A percentile compares a stretch with the other conserved stretches of the same genome.
Evolutionary conservation across 2,113 vertebrate genomes (phyloP).

Genomic region (Indicator indicator): DNA sequence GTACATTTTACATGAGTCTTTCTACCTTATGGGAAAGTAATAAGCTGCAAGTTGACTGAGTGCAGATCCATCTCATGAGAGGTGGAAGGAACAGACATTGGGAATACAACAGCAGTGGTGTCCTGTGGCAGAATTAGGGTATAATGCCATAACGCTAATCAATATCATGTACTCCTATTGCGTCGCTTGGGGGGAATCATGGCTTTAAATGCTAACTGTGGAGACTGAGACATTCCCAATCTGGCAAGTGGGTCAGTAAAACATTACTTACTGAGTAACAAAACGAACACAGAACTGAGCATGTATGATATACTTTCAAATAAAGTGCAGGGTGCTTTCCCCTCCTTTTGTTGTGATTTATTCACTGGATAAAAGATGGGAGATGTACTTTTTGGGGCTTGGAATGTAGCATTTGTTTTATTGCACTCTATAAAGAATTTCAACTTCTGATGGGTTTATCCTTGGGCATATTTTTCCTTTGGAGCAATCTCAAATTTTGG

Average conservation of each 20-base stretch:
- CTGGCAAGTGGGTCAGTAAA: slow-evolving; percentile 42
- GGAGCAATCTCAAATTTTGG: not conserved
- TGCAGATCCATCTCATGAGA: slow-evolving; percentile 14
- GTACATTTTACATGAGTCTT: slow-evolving; percentile 8
- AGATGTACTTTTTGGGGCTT: not conserved
- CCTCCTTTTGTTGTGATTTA: slow-evolving; percentile 24
- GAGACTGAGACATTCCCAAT: slow-evolving; percentile 51
- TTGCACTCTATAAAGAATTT: slow-evolving; percentile 20
- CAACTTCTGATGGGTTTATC: not conserved
- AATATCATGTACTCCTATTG: slow-evolving; percentile 32
- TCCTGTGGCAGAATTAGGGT: not conserved
- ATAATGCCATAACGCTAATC: slow-evolving; percentile 49
- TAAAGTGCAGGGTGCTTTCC: not conserved
- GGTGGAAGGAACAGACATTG: not conserved
- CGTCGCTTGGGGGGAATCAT: not conserved
- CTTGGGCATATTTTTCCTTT: slow-evolving; percentile 27
- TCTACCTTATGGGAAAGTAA: slow-evolving; percentile 33
- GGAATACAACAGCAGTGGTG: slow-evolving; percentile 22
- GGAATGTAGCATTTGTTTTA: not conserved
- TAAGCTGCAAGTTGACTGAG: not conserved
- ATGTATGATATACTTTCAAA: not conserved
- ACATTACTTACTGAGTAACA: not conserved
- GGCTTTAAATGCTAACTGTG: slow-evolving; percentile 35
- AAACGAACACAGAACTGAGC: not conserved
- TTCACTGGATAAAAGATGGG: not conserved